Conservation (phyloP, 2,888 invertebrate species). For the Synanthedon tipuliformis region DNA sequence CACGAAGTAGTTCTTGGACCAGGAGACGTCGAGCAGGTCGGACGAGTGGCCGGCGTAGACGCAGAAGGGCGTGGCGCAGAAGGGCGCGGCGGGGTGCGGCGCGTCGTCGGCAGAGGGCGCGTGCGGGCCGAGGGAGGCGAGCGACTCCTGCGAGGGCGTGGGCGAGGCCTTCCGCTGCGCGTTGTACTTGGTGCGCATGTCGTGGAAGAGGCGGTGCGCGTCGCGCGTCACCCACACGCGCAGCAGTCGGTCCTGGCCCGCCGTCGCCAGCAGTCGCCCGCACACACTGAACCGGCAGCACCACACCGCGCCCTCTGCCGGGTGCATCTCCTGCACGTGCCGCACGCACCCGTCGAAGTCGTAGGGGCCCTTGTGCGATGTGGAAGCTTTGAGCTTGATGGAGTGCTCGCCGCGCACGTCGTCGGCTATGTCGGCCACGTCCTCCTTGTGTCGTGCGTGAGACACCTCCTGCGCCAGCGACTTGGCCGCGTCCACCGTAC, state of each 20-base stretch:
- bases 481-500: slow-evolving; percentile 91
- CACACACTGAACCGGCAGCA: slow-evolving; percentile 98
- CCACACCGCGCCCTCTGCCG: slow-evolving; percentile 95
- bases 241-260: slow-evolving; percentile 94
- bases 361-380: slow-evolving; percentile 96
- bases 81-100: slow-evolving; percentile 74
- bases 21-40: slow-evolving; percentile 95
- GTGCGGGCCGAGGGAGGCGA: slow-evolving; percentile 72
- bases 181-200: slow-evolving; percentile 95
- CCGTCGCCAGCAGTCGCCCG: slow-evolving; percentile 94
- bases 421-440: slow-evolving; percentile 86
- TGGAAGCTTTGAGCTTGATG: slow-evolving; percentile 92
- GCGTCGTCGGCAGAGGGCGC: slow-evolving; percentile 67
- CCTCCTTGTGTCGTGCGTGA: slow-evolving; percentile 88
- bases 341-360: slow-evolving; percentile 92
- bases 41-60: slow-evolving; percentile 95
- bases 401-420: slow-evolving; percentile 83
- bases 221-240: slow-evolving; percentile 95
- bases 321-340: slow-evolving; percentile 87
- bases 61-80: slow-evolving; percentile 92
- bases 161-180: slow-evolving; percentile 90
- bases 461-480: slow-evolving; percentile 90
- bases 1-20: slow-evolving; percentile 99
- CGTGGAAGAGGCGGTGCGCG: slow-evolving; percentile 92
- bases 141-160: slow-evolving; percentile 91